Base-by-base conservation (phyloP, 2,113 vertebrate genomes). In the Saimiri boliviensis region DNA sequence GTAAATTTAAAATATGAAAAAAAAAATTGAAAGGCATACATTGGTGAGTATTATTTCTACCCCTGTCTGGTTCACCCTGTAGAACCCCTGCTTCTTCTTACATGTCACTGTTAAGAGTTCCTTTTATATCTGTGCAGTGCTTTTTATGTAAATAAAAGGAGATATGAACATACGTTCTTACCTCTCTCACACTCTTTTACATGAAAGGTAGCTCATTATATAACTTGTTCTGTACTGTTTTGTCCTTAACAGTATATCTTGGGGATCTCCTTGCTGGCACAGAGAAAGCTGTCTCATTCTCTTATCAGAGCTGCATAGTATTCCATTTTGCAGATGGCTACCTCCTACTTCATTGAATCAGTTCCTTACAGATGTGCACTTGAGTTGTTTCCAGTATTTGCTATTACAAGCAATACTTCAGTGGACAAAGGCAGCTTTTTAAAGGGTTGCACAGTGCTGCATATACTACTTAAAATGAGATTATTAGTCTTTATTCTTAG, bases 401-500 rank as follows among this genome's bases (percentile, higher is more conserved):
- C 60, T 73, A 2, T 86, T 85, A 54, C 1, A 76, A 60, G n/a
- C 47, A 86, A 12, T 60, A 73, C 6, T 42, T 91, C 45, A 10
- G 4, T 88, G 88, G 92, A 81, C 63, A 94, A 88, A 95, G 56
- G 17, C 45, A 93, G 54, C 63, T 79, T 93, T 95, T 91, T 68
- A 68, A 85, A 95, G 32, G 9, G 13, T 87, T 71, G 35, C 32
- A 86, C 3, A 80, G 87, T 54, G 21, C 20, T 76, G 68, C 25
- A 13, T 86, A 32, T 79, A 11, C 89, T 83, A 12, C 82, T 87
- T 96, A 89, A 90, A 95, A 56, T 96, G 37, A 86, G 37, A 66
- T 95, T 91, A 54, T 96, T 94, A 10, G 84, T 94, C 66, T 86
- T 97, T 49, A 60, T 84, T 93, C 52, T 85, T 95, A 92, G 87